These are phyloP conservation scores for Tupaia chinensis DNA, from an alignment of 2,113 vertebrate species.

Conservation along the genomic window DNA sequence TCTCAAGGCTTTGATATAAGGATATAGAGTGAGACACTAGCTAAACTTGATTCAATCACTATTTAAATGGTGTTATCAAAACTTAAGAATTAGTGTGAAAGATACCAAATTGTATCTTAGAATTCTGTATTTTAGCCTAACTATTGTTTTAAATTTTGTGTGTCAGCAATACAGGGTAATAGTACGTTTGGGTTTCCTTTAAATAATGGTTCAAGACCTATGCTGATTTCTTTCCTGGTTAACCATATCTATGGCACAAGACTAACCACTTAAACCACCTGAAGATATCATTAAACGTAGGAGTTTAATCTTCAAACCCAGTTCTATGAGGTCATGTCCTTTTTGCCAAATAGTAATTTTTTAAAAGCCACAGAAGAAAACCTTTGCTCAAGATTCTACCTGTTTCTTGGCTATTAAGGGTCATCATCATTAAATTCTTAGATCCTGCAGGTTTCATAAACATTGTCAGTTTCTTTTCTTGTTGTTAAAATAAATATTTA, in stretches of 20 bases:
- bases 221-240: constrained; percentile 45
- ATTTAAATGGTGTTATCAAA: constrained; percentile 37
- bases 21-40: background rate
- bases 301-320: constrained; percentile 38
- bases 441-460: background rate
- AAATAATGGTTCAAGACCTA: constrained; percentile 49
- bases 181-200: constrained; percentile 29
- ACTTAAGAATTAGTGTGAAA: background rate
- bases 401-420: background rate
- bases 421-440: constrained; percentile 38
- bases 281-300: constrained; percentile 30
- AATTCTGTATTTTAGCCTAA: background rate
- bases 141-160: background rate
- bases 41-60: background rate
- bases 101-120: background rate
- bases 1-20: background rate
- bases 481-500: constrained; percentile 31
- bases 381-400: constrained; percentile 24
- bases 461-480: constrained; percentile 38
- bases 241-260: background rate
- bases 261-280: constrained; percentile 50
- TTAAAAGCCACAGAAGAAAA: constrained; percentile 36
- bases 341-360: constrained; percentile 43
- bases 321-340: constrained; percentile 40
- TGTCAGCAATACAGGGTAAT: constrained; percentile 39